Percentiles rank a stretch among this genome's conserved stretches.
Conservation (phyloP, 1,140 invertebrate species). For the Armadillidium nasatum region DNA sequence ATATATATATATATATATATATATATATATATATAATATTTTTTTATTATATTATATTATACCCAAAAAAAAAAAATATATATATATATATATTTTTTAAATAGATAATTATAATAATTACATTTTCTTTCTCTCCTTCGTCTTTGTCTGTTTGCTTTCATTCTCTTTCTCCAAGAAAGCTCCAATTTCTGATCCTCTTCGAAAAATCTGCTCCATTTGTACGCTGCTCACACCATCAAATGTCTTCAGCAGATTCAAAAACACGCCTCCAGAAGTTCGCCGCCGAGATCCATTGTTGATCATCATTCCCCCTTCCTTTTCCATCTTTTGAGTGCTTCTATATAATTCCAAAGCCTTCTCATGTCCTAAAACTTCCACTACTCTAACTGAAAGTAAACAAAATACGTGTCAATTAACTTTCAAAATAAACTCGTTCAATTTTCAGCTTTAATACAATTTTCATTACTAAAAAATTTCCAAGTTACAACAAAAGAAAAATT, state of each 20-base stretch:
- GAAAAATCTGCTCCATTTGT: not conserved
- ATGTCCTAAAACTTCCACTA: conserved; percentile 66
- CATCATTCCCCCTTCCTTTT: conserved; percentile 74
- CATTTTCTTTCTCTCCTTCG: not conserved
- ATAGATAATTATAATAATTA: no score
- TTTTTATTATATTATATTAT: no score
- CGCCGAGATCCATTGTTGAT: conserved; percentile 73
- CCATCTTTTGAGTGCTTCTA: conserved; percentile 70
- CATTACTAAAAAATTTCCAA: no score
- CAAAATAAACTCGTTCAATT: not conserved
- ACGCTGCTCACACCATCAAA: not conserved
- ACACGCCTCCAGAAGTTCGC: conserved; percentile 76
- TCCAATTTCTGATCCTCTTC: not conserved
- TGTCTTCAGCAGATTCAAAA: conserved; percentile 69
- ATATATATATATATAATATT: no score
- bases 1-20: no score
- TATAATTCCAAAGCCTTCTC: conserved; percentile 69
- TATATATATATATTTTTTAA: no score
- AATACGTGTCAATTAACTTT: not conserved
- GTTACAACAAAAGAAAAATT: no score
- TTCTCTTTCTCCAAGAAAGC: not conserved
- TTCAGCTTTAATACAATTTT: not conserved
- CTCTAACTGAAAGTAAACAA: conserved; percentile 52
- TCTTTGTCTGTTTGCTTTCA: not conserved
- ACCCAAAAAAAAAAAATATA: no score